These are phyloP conservation scores for Dione juno DNA, from an alignment of 2,888 invertebrate species.

Conservation along the genomic window DNA sequence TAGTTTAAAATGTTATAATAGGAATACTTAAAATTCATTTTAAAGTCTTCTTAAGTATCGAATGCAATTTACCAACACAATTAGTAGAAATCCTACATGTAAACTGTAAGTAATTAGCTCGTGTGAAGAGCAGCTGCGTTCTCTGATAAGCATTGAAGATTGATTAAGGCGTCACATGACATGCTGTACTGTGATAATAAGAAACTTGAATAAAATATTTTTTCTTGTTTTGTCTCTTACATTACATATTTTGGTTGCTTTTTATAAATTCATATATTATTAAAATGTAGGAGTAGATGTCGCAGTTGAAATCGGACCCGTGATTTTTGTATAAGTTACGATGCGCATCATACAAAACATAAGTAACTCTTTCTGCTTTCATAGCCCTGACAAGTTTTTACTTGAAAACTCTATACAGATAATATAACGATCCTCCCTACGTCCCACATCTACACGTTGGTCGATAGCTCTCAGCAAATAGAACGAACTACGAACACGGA, in stretches of 20 bases:
- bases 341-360: too few species aligned
- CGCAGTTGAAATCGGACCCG: too few species aligned
- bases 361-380: too few species aligned
- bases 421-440: neutral
- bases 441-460: constrained; percentile 22
- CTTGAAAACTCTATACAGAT: neutral
- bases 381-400: too few species aligned
- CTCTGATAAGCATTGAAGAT: constrained; percentile 5
- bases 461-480: constrained; percentile 43
- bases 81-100: neutral
- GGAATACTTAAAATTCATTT: neutral
- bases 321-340: too few species aligned
- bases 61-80: neutral
- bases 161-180: constrained; percentile 9
- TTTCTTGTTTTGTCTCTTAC: neutral
- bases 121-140: neutral
- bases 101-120: constrained; percentile 2
- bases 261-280: too few species aligned
- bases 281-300: too few species aligned
- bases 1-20: neutral
- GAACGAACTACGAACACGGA: constrained; percentile 33
- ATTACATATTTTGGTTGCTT: too few species aligned
- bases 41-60: neutral
- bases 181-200: neutral
- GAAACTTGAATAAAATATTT: neutral